Base-by-base conservation (phyloP, 2,797 vertebrate genomes). In the Diplodus puntazzo region DNA sequence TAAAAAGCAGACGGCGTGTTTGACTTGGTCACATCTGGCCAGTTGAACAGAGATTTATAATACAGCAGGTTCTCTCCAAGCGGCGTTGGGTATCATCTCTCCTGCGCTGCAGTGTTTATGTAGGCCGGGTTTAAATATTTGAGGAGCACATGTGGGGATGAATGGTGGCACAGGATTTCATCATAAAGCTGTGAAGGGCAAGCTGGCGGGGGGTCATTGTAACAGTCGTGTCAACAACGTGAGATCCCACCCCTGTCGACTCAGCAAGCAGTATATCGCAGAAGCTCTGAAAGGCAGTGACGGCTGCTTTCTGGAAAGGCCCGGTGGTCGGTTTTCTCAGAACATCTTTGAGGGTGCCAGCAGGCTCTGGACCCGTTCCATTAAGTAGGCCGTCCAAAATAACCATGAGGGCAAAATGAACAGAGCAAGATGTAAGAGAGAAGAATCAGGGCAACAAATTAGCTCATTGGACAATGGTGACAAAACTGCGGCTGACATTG, bases 91-190 rank as follows among this genome's bases (percentile, higher is more conserved):
- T 86, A 84, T 89, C 92, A 79, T 90, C 82, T 79, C 84, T 79
- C 73, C 80, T 74, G 84, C 50, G 5, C 84, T 18, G 80, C 79
- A 4, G 74, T 95, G 92, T 95, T 94, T 93, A 92, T 92, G 90
- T 79, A 93, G 81, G 69, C 80, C 85, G 52, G 81, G 92, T 94
- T 95, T 93, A 94, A 96, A 96, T 95, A 96, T 95, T 95, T 94
- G 93, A 95, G 87, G 83, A 95, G 93, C 92, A 91, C 95, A 95
- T 95, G 93, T 84, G 86, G 87, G 87, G 92, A 87, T 93, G 93
- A 93, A 91, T 79, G 86, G 93, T 91, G 90, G 92, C 91, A 91
- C 87, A 87, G 92, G 92, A 86, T 94, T 94, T 94, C 92, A 92
- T 94, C 92, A 94, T 90, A 92, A 96, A 95, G 90, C 91, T 85